Conservation (phyloP, 2,113 vertebrate genomes). For the Sclerurus mexicanus region DNA sequence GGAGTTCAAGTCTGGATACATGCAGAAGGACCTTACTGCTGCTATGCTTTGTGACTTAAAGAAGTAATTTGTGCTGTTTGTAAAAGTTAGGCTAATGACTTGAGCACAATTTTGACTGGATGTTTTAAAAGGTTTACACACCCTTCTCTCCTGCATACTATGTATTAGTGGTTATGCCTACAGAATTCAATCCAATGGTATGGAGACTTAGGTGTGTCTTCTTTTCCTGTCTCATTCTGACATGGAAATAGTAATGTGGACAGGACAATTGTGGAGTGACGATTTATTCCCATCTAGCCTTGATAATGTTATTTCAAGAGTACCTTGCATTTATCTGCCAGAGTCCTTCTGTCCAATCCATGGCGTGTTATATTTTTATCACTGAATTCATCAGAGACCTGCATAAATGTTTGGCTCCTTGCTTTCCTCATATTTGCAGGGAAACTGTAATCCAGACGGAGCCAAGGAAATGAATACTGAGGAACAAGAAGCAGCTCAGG, state of each 20-base stretch:
- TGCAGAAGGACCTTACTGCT: background rate
- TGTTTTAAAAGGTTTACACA: background rate
- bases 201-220: background rate
- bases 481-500: background rate
- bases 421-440: background rate
- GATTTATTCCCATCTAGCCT: background rate
- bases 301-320: background rate
- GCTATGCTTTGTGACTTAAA: background rate
- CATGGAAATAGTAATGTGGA: background rate
- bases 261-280: fast-evolving
- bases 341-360: background rate
- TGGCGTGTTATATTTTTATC: background rate
- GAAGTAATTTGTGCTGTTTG: background rate
- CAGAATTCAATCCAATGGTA: background rate
- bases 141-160: background rate
- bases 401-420: background rate
- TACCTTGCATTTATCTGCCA: background rate
- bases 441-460: background rate
- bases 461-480: background rate
- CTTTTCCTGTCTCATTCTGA: background rate
- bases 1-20: background rate
- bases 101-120: background rate
- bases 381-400: background rate
- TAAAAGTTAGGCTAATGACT: background rate
- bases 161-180: background rate